A percentile compares a stretch with the other conserved stretches of the same genome.
Conservation (phyloP, 2,888 invertebrate species). For the Cremastobaeus sp. region DNA sequence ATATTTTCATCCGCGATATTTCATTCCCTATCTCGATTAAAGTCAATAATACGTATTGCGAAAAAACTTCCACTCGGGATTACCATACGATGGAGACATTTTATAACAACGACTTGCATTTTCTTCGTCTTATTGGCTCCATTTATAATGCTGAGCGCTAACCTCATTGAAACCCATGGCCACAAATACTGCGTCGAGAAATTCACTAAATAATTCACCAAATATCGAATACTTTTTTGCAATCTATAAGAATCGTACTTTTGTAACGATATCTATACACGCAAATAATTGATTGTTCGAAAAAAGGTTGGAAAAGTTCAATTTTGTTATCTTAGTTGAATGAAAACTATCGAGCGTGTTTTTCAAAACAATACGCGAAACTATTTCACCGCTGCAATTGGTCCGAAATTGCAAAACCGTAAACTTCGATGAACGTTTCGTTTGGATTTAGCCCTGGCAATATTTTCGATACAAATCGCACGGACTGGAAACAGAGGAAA, state of each 20-base stretch:
- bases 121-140: background rate
- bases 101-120: constrained; percentile 13
- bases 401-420: constrained; percentile 1
- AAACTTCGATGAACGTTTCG: constrained; percentile 15
- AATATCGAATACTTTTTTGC: no score
- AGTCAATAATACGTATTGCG: constrained; percentile 24
- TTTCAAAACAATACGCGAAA: background rate
- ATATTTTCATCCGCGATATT: constrained; percentile 42
- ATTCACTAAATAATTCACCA: no score
- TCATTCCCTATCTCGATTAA: constrained; percentile 45
- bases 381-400: background rate
- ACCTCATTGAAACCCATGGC: no score
- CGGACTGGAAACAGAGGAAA: constrained; percentile 3
- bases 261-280: no score
- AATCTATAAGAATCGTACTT: no score
- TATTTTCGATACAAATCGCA: constrained; percentile 19
- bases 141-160: background rate
- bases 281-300: no score
- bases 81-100: constrained; percentile 5
- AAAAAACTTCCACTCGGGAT: constrained; percentile 16
- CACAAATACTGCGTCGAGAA: no score
- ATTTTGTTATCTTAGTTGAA: no score
- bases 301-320: no score
- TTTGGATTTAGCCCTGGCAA: constrained; percentile 1
- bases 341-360: background rate